Evolutionary conservation across 2,888 invertebrate species (phyloP), one percentile per base, ranked within the genome.

Genomic region (Cyrtodaria siliqua): DNA sequence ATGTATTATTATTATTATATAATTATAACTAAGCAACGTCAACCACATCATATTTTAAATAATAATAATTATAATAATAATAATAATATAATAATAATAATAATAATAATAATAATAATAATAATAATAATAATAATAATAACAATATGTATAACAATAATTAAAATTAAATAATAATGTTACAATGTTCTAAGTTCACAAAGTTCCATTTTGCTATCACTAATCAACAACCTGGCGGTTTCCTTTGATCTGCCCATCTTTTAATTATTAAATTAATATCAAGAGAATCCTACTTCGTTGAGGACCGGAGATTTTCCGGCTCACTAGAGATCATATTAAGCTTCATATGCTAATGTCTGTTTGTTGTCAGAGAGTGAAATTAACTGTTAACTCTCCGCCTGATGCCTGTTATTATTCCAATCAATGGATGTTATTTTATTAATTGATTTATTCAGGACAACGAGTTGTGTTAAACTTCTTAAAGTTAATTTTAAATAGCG

Each of bases 231-330:
- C 60, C 59, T 52, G 59, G 23, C 29, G 38, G 24, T 9, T 44
- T 6, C 29, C 68, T 68, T 68, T 68, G 68, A 68, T 60, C 59
- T 68, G 38, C 23, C 27, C 18, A 20, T 33, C 40, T 52, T 18
- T 38, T 59, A 68, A 68, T 59, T 68, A 60, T 59, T 44, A 68
- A 52, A 47, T 59, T 68, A 60, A 68, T 68, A 59, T 49, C n/a
- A 18, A 18, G 24, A 60, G 26, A 27, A 16, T 9, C 16, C 33
- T 50, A 60, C 49, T 23, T 24, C 26, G 27, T 2, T n/a, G 20
- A 20, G 18, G 1, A 33, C 23, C 16, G n/a, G 33, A 16, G 42
- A 63, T 63, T 63, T 50, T 63, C 52, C 40, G 52, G 20, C 29
- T 52, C 63, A 38, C 50, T 26, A 50, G 38, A 29, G 26, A 20